A percentile compares a stretch with the other conserved stretches of the same genome.
These are phyloP conservation scores for Bombus breviceps DNA, from an alignment of 1,140 invertebrate species.

Conservation along the genomic window DNA sequence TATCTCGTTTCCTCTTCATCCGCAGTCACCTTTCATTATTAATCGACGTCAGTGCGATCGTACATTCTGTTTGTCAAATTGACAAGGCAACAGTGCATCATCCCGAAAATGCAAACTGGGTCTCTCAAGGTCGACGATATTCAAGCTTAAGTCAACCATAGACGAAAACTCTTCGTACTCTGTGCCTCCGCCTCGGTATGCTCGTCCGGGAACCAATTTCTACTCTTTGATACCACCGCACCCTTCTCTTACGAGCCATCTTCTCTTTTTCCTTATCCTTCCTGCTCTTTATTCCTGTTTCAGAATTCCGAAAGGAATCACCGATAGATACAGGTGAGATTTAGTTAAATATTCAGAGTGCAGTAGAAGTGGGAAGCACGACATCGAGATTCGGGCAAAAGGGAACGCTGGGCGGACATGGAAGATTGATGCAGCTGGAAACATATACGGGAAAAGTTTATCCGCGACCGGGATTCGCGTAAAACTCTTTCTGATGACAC, in stretches of 20 bases:
- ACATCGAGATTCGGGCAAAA: not conserved
- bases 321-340: slow-evolving; percentile 43
- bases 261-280: not conserved
- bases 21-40: not conserved
- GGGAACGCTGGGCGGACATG: slow-evolving; percentile 26
- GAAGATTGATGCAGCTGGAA: slow-evolving; percentile 39
- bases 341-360: slow-evolving; percentile 52
- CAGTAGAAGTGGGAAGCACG: slow-evolving; percentile 2
- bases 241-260: not conserved
- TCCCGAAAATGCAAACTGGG: not conserved
- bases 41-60: not conserved
- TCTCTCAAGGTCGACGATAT: slow-evolving; percentile 37
- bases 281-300: not conserved
- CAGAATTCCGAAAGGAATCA: slow-evolving; percentile 22
- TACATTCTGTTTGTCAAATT: slow-evolving; percentile 27
- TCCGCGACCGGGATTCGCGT: not conserved
- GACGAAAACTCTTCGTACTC: not conserved
- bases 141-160: slow-evolving; percentile 15
- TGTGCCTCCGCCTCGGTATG: not conserved
- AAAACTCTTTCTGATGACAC: slow-evolving; percentile 36
- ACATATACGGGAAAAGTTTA: slow-evolving; percentile 31
- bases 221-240: slow-evolving; percentile 31
- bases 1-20: not conserved
- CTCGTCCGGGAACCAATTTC: slow-evolving; percentile 30
- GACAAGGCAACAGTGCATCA: not conserved